Percentiles rank a stretch among this genome's conserved stretches.
Evolutionary conservation across 2,888 invertebrate species (phyloP).

Genomic region (Tiphia femorata): DNA sequence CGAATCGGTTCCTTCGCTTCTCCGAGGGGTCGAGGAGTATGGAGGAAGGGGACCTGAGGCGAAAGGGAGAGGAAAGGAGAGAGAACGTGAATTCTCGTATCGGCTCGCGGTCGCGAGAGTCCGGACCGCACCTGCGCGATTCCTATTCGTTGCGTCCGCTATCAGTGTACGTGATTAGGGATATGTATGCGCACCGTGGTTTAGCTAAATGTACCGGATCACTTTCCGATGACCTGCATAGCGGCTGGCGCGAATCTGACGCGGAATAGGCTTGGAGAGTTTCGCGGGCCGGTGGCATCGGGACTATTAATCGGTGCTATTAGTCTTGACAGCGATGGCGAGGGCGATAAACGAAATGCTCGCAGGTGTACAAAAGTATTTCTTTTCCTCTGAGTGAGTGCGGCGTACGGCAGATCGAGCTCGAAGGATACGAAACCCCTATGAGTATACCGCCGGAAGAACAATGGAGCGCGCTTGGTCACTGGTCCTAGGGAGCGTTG

Average conservation of each 20-base stretch:
- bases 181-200: slow-evolving; percentile 8
- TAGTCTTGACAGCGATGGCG: too few species aligned
- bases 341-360: too few species aligned
- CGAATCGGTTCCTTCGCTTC: slow-evolving; percentile 52
- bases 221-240: slow-evolving; percentile 10
- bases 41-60: slow-evolving; percentile 10
- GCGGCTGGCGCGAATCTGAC: not conserved
- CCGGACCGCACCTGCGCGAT: slow-evolving; percentile 59
- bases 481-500: too few species aligned
- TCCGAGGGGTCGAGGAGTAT: slow-evolving; percentile 24
- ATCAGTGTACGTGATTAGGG: slow-evolving; percentile 33
- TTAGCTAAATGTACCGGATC: slow-evolving; percentile 41
- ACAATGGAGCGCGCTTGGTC: too few species aligned
- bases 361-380: too few species aligned
- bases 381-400: too few species aligned
- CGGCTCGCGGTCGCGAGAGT: slow-evolving; percentile 48
- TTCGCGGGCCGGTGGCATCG: too few species aligned
- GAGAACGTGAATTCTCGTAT: slow-evolving; percentile 33
- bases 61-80: slow-evolving; percentile 24
- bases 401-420: too few species aligned
- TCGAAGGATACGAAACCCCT: too few species aligned
- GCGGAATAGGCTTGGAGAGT: too few species aligned
- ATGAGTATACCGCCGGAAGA: too few species aligned
- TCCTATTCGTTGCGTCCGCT: slow-evolving; percentile 47
- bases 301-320: too few species aligned